Evolutionary conservation across 2,113 vertebrate species (phyloP), one percentile per base, ranked within the genome.

Genomic region (Microtus montanus): DNA sequence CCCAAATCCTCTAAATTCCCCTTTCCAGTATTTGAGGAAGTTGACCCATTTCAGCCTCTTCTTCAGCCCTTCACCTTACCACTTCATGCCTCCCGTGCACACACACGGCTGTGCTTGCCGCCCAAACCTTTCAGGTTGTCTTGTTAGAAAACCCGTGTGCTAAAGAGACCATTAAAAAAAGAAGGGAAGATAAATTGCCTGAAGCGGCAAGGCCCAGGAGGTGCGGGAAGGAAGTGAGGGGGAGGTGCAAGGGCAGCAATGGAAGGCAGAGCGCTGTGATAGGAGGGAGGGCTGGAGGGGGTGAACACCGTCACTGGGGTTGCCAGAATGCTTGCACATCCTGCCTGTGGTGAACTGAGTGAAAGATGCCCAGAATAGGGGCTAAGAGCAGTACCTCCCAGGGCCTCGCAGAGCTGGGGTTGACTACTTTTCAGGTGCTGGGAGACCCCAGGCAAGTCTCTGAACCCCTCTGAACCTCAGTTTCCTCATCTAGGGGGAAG

Each of bases 101-200:
- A 63, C 4, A 2, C 0, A 0, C 0, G 41, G 78, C 97, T 97
- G 96, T 87, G 88, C 93, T 95, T 58, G 97, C 95, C n/a, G 71
- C 94, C 97, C 95, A 88, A 91, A 80, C 94, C 97, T 94, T 96
- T 97, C 96, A 89, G 41, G 97, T 97, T 98, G 97, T 97, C 97
- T 98, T 63, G 68, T 98, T 98, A 96, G 97, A 97, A 98, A 98
- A 96, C 95, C 94, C 96, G 92, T 61, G 97, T 97, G 96, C 96
- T 98, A 96, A 98, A 95, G 97, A 98, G 97, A 97, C 97, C 97
- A 95, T 98, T 98, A 97, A 89, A 84, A 96, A 92, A 89, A 97
- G 97, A 97, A 84, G 41, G 90, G 44, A 97, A 97, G 98, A 97
- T 97, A 89, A 96, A 98, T 98, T 96, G 98, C 97, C 98, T 35